phyloP scores from a whole-genome alignment of 1,140 invertebrate species.

The Phymastichus coffea region DNA sequence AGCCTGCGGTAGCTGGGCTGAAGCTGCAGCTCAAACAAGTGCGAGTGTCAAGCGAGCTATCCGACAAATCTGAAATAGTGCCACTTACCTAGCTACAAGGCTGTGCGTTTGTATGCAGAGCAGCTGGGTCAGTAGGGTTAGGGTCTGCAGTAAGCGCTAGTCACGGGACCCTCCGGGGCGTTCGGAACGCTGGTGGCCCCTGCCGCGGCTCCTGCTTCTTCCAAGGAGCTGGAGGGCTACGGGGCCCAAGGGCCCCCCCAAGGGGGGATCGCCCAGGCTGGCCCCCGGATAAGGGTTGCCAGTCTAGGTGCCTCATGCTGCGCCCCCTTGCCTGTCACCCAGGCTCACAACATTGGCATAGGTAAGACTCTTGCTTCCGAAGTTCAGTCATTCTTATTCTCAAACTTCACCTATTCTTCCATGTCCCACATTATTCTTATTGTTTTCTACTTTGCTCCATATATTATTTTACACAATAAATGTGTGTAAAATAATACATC shows the following conservation, averaged over 20 bases:
- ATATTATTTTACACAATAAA: too few relatives aligned
- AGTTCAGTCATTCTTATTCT: too few relatives aligned
- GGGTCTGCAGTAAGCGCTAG: slow-evolving; percentile 51
- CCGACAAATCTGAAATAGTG: neutral
- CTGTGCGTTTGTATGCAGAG: neutral
- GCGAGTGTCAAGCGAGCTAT: neutral
- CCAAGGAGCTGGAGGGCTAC: slow-evolving; percentile 56
- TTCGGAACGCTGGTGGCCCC: slow-evolving; percentile 49
- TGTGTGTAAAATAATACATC: too few relatives aligned
- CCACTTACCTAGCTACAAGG: neutral
- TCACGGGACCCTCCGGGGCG: slow-evolving; percentile 55
- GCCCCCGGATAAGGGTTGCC: slow-evolving; percentile 54
- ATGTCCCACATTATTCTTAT: neutral
- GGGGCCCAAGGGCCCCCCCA: slow-evolving; percentile 63
- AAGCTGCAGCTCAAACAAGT: neutral
- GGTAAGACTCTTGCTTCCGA: too few relatives aligned
- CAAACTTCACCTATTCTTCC: neutral
- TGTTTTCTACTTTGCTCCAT: too few relatives aligned
- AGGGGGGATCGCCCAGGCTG: slow-evolving; percentile 55
- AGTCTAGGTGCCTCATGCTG: slow-evolving; percentile 53
- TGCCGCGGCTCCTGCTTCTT: slow-evolving; percentile 49
- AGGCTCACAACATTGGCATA: slow-evolving; percentile 54
- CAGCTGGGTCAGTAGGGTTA: slow-evolving; percentile 15
- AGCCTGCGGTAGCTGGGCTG: neutral
- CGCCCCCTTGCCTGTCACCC: slow-evolving; percentile 54